Evolutionary conservation across 2,888 invertebrate species (phyloP).

Genomic region (Campoplex capitator): DNA sequence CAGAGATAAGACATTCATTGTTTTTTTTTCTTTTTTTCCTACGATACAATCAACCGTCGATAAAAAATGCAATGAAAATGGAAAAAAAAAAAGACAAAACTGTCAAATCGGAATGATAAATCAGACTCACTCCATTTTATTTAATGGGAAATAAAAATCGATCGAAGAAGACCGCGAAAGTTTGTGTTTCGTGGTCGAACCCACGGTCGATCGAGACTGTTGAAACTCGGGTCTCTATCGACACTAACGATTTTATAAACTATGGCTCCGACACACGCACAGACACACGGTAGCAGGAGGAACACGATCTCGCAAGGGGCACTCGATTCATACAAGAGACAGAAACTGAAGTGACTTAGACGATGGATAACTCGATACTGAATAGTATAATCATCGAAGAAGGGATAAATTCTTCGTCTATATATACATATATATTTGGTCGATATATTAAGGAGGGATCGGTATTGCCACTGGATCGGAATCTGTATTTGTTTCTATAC

Average conservation of each 20-base stretch:
- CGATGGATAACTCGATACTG: constrained; percentile 60
- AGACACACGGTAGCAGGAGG: background rate
- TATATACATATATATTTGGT: constrained; percentile 3
- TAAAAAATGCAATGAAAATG: background rate
- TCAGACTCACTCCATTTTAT: constrained; percentile 63
- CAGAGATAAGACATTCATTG: background rate
- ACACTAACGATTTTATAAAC: constrained; percentile 39
- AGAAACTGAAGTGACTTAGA: constrained; percentile 31
- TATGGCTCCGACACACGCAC: background rate
- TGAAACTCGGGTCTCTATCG: constrained; percentile 43
- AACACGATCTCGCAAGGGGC: constrained; percentile 37
- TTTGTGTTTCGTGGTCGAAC: constrained; percentile 30
- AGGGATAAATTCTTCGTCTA: constrained; percentile 60
- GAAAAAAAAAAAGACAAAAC: background rate
- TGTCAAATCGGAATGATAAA: background rate
- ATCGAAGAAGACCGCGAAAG: background rate
- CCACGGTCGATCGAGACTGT: constrained; percentile 40
- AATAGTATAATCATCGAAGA: constrained; percentile 51
- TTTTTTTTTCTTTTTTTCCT: background rate
- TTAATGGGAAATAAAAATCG: constrained; percentile 12
- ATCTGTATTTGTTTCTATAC: constrained; percentile 6
- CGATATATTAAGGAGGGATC: constrained; percentile 18
- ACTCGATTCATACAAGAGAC: constrained; percentile 33
- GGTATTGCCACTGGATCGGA: constrained; percentile 3
- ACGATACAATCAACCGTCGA: background rate